Conservation (phyloP, 1,140 invertebrate genomes). For the Aphis craccivora region DNA sequence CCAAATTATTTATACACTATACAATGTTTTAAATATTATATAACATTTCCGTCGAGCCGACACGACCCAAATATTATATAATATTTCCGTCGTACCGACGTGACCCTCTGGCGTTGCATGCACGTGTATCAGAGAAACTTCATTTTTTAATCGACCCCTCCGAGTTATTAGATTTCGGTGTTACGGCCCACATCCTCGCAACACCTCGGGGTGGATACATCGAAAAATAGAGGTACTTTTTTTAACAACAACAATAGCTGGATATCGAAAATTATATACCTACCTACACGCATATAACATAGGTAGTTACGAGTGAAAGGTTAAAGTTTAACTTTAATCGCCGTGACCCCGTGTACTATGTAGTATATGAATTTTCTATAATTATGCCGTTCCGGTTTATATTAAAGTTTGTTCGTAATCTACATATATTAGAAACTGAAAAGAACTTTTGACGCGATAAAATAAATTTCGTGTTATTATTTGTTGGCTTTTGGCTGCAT, state of each 20-base stretch:
- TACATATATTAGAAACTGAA: conserved; percentile 48
- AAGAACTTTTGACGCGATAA: conserved; percentile 42
- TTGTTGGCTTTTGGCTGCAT: not conserved
- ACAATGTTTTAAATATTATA: not conserved
- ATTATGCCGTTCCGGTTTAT: conserved; percentile 11
- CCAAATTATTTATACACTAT: not conserved
- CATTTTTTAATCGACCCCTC: not conserved
- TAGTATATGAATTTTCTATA: conserved; percentile 23
- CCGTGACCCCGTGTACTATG: not conserved
- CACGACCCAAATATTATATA: not conserved
- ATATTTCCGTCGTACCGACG: not conserved
- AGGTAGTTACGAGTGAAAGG: not conserved
- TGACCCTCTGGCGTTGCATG: not conserved
- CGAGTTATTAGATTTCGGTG: not conserved
- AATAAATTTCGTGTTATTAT: conserved; percentile 38
- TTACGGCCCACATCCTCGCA: not conserved
- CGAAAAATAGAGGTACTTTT: not conserved
- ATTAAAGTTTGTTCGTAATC: conserved; percentile 30
- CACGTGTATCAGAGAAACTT: not conserved
- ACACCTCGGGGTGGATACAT: not conserved
- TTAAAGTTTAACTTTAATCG: conserved; percentile 13
- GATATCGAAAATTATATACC: not conserved
- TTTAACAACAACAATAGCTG: not conserved
- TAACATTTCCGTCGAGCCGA: not conserved
- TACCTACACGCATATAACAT: not conserved